phyloP scores from a whole-genome alignment of 1,140 invertebrate species.

The Polypedilum pembai region DNA sequence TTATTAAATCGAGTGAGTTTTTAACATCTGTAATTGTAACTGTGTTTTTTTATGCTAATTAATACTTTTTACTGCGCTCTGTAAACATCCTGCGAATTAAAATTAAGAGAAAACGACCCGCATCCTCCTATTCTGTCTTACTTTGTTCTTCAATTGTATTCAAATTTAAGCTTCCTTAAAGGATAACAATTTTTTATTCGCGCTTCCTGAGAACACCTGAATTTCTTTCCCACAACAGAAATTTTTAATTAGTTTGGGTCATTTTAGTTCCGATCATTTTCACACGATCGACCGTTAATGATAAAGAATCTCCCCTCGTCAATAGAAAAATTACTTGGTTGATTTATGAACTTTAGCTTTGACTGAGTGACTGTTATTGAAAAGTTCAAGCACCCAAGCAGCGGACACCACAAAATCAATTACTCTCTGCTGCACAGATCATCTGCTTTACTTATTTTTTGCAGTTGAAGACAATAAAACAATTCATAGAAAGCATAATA shows the following conservation, averaged over 20 bases:
- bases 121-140: background rate
- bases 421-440: background rate
- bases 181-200: background rate
- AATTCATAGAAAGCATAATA: slow-evolving; percentile 7
- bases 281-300: slow-evolving; percentile 6
- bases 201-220: slow-evolving; percentile 22
- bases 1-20: background rate
- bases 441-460: background rate
- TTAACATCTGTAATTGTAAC: background rate
- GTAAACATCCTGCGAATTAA: background rate
- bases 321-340: background rate
- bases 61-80: background rate
- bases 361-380: background rate
- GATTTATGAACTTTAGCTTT: background rate
- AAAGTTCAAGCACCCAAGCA: background rate
- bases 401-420: background rate
- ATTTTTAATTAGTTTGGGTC: background rate
- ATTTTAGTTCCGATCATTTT: slow-evolving; percentile 16
- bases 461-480: background rate
- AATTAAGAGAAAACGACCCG: background rate
- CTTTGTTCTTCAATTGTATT: background rate
- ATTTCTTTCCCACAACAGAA: background rate
- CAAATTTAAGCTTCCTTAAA: no score
- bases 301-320: background rate
- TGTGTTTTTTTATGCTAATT: background rate